Percentiles rank a stretch among this genome's conserved stretches.
These are phyloP conservation scores for Campylorhamphus procurvoides DNA, from an alignment of 2,113 vertebrate genomes.

Conservation along the genomic window DNA sequence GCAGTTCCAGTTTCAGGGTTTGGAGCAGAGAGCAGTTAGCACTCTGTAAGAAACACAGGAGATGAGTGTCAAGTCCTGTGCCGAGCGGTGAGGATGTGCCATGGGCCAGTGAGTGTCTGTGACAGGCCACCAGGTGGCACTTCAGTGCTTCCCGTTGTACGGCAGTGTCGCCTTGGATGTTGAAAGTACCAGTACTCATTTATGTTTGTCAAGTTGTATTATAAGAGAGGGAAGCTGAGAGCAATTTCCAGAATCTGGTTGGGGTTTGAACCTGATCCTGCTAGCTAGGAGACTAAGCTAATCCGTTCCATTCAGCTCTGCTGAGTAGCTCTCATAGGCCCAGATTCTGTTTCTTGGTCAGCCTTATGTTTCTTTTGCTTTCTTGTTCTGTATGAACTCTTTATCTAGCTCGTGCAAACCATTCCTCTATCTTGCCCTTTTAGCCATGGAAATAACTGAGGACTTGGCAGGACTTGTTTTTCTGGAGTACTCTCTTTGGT, in stretches of 20 bases:
- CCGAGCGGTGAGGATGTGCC: neutral
- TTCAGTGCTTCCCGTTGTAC: neutral
- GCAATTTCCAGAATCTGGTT: neutral
- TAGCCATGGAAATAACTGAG: slow-evolving; percentile 12
- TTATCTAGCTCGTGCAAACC: neutral
- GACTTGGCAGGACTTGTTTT: slow-evolving; percentile 20
- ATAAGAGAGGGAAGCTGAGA: neutral
- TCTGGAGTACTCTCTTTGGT: neutral
- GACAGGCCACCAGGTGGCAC: slow-evolving; percentile 5
- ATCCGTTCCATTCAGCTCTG: neutral
- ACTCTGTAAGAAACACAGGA: neutral
- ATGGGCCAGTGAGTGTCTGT: neutral
- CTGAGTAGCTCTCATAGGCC: neutral
- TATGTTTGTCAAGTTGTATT: neutral
- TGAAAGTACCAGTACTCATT: neutral
- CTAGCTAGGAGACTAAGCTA: neutral
- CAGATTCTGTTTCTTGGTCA: neutral
- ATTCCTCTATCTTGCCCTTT: slow-evolving; percentile 8
- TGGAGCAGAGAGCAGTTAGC: neutral
- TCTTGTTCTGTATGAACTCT: slow-evolving; percentile 20
- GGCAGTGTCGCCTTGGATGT: neutral
- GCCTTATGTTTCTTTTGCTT: neutral
- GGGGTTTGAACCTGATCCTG: neutral
- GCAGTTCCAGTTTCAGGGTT: neutral
- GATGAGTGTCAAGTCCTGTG: neutral